Evolutionary conservation across 1,140 invertebrate species (phyloP), one percentile per base, ranked within the genome.

Genomic region (Drosophila virilis): DNA sequence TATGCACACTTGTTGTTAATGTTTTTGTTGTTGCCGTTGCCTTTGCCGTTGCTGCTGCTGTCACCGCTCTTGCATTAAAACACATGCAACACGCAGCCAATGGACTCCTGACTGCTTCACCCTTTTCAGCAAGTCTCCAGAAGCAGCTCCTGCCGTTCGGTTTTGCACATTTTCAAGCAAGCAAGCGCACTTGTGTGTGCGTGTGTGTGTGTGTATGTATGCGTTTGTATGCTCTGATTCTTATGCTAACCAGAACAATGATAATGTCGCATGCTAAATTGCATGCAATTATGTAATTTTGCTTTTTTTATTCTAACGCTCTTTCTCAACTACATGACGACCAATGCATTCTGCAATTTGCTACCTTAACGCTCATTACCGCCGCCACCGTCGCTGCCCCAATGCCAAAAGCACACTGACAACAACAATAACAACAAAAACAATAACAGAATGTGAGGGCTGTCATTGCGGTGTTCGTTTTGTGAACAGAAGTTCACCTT

Each of bases 201-300:
- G 60, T 22, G 8, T 59, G 13, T 48, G 22, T 40, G n/a, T 22
- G 22, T 22, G 22, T 22, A 22, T 22, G 22, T 46, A 7, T 54
- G 38, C 42, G 43, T 40, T 22, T 52, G 50, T 35, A 10, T 38
- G 15, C 55, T 73, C 64, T 88, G 79, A 74, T 79, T 86, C 84
- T 72, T 89, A 75, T 78, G 84, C 77, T 89, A 89, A 89, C 72
- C 71, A 89, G 85, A 90, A 89, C 80, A 89, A 89, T 90, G 85
- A 90, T 90, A 89, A 89, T 90, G 80, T 90, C 85, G 85, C 85
- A 90, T 85, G 85, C 75, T 79, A 89, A 89, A 89, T 90, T 89
- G 83, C 85, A 81, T 85, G 85, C 72, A 89, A 89, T 89, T 89
- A 89, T 90, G 86, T 79, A 85, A 90, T 90, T 85, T 90, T 78